Percentiles rank a stretch among this genome's conserved stretches.
Evolutionary conservation across 2,113 vertebrate genomes (phyloP).

Genomic region (Sinocyclocheilus rhinocerous): DNA sequence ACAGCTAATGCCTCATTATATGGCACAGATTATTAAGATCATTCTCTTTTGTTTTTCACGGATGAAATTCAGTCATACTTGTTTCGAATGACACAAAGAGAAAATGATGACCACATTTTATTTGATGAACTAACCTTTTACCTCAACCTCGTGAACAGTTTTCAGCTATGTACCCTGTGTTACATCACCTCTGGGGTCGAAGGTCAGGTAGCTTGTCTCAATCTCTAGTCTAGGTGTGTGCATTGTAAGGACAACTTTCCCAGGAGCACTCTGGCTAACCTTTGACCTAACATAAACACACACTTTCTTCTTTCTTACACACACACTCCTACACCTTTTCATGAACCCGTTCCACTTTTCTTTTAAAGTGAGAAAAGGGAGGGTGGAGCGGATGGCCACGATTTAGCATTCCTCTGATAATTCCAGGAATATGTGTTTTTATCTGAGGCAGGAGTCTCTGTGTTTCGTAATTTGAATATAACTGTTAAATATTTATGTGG

Average conservation of each 20-base stretch:
- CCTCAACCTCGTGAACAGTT: neutral
- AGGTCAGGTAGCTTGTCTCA: constrained; percentile 12
- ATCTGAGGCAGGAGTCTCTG: constrained; percentile 47
- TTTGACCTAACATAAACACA: constrained; percentile 36
- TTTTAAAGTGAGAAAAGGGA: constrained; percentile 28
- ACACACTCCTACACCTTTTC: constrained; percentile 43
- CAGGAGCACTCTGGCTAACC: constrained; percentile 17
- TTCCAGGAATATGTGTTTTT: constrained; percentile 66
- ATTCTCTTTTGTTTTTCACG: neutral
- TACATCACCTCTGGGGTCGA: constrained; percentile 20
- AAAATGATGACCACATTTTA: neutral
- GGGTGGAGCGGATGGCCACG: constrained; percentile 45
- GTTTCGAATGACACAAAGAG: neutral
- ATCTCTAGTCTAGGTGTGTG: constrained; percentile 40
- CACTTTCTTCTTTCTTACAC: neutral
- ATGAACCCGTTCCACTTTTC: constrained; percentile 60
- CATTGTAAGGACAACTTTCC: constrained; percentile 59
- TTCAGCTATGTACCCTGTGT: neutral
- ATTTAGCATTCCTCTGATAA: constrained; percentile 67
- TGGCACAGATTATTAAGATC: neutral
- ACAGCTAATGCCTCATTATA: neutral
- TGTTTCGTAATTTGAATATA: constrained; percentile 77
- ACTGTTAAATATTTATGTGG: constrained; percentile 77
- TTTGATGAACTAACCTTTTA: neutral
- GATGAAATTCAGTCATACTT: neutral